Conservation (phyloP, 1,140 invertebrate species). For the Cylas formicarius region DNA sequence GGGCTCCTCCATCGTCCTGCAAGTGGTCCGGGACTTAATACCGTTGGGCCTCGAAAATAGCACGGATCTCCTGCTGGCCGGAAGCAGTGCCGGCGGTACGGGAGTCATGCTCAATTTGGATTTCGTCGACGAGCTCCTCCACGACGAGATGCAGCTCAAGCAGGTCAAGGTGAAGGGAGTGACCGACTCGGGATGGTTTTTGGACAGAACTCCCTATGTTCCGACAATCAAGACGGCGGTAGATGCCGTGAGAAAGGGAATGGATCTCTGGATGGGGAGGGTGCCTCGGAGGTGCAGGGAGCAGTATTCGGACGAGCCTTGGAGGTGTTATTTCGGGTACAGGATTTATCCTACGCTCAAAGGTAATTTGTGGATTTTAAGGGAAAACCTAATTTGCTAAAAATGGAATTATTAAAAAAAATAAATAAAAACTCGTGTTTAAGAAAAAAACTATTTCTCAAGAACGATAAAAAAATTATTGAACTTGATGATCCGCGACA, state of each 20-base stretch:
- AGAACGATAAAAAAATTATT: too few relatives aligned
- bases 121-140: constrained; percentile 62
- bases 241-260: constrained; percentile 66
- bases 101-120: constrained; percentile 89
- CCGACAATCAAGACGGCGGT: constrained; percentile 48
- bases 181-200: constrained; percentile 89
- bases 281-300: constrained; percentile 68
- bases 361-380: constrained; percentile 58
- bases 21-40: constrained; percentile 57
- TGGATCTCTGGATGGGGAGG: constrained; percentile 74
- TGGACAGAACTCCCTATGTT: constrained; percentile 70
- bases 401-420: neutral
- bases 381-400: too few relatives aligned
- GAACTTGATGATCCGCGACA: too few relatives aligned
- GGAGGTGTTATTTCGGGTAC: constrained; percentile 90
- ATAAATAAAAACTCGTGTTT: too few relatives aligned
- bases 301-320: constrained; percentile 64
- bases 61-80: constrained; percentile 64
- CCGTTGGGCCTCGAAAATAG: constrained; percentile 56
- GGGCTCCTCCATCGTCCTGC: constrained; percentile 73
- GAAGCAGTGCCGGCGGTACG: constrained; percentile 86
- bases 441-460: too few relatives aligned
- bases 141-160: constrained; percentile 50
- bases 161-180: constrained; percentile 71
- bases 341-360: constrained; percentile 78